Percentiles rank a stretch among this genome's conserved stretches.
phyloP scores from a whole-genome alignment of 2,113 vertebrate genomes.

The Panurus biarmicus region DNA sequence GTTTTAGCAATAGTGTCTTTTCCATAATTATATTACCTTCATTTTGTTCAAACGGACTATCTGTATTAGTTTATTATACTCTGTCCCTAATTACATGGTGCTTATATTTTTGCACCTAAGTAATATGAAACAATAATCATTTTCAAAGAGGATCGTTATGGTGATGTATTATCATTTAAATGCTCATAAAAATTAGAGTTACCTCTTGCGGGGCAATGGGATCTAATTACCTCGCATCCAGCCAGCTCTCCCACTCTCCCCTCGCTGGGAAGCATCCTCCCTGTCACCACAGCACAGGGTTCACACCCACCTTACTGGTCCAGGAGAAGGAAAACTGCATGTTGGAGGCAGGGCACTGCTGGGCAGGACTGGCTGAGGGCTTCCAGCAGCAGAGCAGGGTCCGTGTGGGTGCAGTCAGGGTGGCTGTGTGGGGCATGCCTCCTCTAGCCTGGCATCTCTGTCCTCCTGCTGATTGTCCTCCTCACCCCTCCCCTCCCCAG shows the following conservation, averaged over 20 bases:
- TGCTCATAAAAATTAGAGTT: conserved; percentile 76
- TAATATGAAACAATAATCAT: conserved; percentile 79
- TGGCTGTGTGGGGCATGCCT: rapidly evolving
- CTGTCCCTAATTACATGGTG: conserved; percentile 77
- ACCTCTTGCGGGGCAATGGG: conserved; percentile 72
- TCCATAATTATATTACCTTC: conserved; percentile 80
- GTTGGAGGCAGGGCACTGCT: rapidly evolving
- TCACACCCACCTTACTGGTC: rapidly evolving
- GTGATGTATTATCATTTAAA: conserved; percentile 78
- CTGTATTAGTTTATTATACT: conserved; percentile 78
- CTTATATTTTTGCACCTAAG: conserved; percentile 80
- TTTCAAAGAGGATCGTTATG: conserved; percentile 73
- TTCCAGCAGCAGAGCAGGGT: background rate
- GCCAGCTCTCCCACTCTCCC: conserved; percentile 20
- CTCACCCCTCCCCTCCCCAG: conserved; percentile 47
- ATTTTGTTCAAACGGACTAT: conserved; percentile 74
- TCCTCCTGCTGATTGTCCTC: background rate
- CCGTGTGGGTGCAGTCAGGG: rapidly evolving
- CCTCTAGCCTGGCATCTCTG: background rate
- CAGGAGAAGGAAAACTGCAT: rapidly evolving
- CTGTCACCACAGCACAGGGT: background rate
- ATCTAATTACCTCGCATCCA: conserved; percentile 66
- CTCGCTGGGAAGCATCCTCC: background rate
- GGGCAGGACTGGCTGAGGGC: background rate
- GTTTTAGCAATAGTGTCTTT: conserved; percentile 75